Conservation (phyloP, 2,113 vertebrate species). For the Leucoraja erinaceus region DNA sequence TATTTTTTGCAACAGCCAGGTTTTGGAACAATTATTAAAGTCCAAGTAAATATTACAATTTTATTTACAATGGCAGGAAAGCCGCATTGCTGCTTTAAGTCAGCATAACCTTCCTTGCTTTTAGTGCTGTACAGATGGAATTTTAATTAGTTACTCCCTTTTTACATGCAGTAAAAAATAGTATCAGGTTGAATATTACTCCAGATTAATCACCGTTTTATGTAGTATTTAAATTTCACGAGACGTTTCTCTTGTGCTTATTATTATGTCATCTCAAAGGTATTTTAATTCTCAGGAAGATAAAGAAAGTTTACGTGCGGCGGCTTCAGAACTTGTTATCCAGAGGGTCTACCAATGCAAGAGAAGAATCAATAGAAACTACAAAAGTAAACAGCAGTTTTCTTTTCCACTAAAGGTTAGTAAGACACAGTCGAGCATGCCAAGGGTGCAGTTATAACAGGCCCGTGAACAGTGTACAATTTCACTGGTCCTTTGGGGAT, state of each 20-base stretch:
- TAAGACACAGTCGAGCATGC: not conserved
- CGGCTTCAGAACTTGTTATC: not conserved
- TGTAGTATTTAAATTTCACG: not conserved
- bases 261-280: not conserved
- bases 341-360: not conserved
- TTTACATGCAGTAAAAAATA: not conserved
- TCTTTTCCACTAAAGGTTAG: not conserved
- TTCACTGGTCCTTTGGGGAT: not conserved
- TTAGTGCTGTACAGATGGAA: not conserved
- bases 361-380: not conserved
- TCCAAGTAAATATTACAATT: not conserved
- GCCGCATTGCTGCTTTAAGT: not conserved
- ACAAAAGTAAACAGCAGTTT: not conserved
- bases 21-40: not conserved
- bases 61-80: too few species aligned
- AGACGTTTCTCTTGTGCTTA: not conserved
- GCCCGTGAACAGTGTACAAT: not conserved
- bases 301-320: not conserved
- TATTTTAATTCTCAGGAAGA: slow-evolving; percentile 1
- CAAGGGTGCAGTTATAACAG: not conserved
- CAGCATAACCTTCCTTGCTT: not conserved
- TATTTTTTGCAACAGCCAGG: not conserved
- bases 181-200: too few species aligned
- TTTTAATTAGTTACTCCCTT: not conserved
- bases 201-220: not conserved